A percentile compares a stretch with the other conserved stretches of the same genome.
Conservation (phyloP, 2,113 vertebrate genomes). For the Epinephelus moara region DNA sequence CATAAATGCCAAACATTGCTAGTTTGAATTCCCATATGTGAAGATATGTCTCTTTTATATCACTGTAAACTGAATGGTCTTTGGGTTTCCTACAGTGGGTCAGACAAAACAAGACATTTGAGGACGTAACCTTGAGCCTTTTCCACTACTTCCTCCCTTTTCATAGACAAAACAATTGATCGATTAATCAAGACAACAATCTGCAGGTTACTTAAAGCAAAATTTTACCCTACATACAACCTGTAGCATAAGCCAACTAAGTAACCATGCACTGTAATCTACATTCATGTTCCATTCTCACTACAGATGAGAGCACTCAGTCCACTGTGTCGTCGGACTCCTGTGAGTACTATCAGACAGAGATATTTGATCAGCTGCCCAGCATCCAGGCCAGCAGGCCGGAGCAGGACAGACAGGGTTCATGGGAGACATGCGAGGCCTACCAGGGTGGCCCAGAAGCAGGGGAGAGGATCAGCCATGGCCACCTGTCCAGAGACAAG, state of each 20-base stretch:
- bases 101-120: background rate
- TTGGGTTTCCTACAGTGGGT: too few species aligned
- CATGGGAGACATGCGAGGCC: background rate
- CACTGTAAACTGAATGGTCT: too few species aligned
- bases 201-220: background rate
- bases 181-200: background rate
- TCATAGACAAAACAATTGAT: background rate
- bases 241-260: background rate
- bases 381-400: conserved; percentile 66
- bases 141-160: background rate
- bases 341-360: conserved; percentile 74
- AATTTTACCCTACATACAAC: background rate
- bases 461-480: background rate
- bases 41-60: too few species aligned
- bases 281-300: background rate
- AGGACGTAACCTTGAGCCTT: background rate
- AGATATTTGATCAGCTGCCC: conserved; percentile 79
- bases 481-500: conserved; percentile 48
- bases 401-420: conserved; percentile 17
- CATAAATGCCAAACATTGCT: background rate
- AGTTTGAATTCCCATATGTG: too few species aligned
- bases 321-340: conserved; percentile 70
- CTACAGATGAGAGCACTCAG: conserved; percentile 70
- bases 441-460: background rate
- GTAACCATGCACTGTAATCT: background rate